These are phyloP conservation scores for Parnassius orleans DNA, from an alignment of 2,888 invertebrate species.

Conservation along the genomic window DNA sequence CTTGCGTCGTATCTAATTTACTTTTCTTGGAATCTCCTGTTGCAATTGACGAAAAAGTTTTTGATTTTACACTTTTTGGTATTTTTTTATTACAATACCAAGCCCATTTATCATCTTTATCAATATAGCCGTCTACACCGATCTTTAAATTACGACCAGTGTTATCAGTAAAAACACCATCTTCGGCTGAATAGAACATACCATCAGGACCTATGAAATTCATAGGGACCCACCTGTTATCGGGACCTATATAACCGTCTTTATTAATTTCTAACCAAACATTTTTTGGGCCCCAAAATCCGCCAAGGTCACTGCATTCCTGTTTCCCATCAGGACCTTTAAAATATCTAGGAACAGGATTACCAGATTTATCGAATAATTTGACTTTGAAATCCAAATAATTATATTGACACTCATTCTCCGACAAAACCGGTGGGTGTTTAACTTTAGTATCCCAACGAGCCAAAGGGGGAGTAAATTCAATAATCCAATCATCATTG, in stretches of 20 bases:
- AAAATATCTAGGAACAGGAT: constrained; percentile 63
- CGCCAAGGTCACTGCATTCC: constrained; percentile 71
- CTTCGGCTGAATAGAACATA: constrained; percentile 63
- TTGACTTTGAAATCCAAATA: constrained; percentile 73
- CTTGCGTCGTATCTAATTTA: constrained; percentile 29
- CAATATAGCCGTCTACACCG: constrained; percentile 69
- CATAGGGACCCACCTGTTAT: constrained; percentile 69
- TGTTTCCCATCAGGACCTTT: constrained; percentile 69
- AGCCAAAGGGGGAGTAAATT: constrained; percentile 68
- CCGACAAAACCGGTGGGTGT: constrained; percentile 47
- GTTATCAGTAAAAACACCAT: constrained; percentile 59
- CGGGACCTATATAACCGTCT: constrained; percentile 70
- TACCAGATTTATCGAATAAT: constrained; percentile 64
- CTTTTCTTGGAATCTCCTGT: constrained; percentile 35
- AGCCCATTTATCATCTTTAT: constrained; percentile 66
- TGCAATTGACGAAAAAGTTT: constrained; percentile 39
- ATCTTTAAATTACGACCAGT: constrained; percentile 51
- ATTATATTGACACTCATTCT: constrained; percentile 59
- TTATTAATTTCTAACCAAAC: constrained; percentile 70
- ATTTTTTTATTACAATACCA: constrained; percentile 51
- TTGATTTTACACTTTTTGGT: constrained; percentile 39
- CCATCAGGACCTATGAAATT: constrained; percentile 71
- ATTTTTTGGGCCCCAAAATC: constrained; percentile 62
- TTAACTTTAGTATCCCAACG: constrained; percentile 64
- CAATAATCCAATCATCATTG: constrained; percentile 70